A percentile compares a stretch with the other conserved stretches of the same genome.
Conservation (phyloP, 1,140 invertebrate genomes). For the Andrena cerasifolii region DNA sequence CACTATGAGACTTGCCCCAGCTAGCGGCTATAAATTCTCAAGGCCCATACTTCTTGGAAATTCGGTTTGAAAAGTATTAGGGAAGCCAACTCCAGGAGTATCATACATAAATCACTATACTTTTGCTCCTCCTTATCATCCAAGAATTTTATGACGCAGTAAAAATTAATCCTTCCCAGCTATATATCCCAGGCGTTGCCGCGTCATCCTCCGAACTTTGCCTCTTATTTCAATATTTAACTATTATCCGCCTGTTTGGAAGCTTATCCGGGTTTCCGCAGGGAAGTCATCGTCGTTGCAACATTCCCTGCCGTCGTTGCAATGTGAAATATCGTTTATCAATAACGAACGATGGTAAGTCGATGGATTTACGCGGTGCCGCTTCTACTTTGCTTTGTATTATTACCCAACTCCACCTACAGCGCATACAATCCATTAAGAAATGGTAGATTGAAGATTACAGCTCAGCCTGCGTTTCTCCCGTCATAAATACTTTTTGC, state of each 20-base stretch:
- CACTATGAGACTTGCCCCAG: not conserved
- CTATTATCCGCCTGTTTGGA: not conserved
- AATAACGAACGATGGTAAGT: not conserved
- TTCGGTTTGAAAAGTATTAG: conserved; percentile 51
- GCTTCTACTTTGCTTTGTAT: not conserved
- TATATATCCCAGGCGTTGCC: not conserved
- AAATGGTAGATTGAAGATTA: not conserved
- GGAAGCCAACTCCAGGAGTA: conserved; percentile 26
- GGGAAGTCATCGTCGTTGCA: not conserved
- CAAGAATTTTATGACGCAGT: conserved; percentile 36
- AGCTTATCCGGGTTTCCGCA: too few relatives aligned
- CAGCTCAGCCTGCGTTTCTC: too few relatives aligned
- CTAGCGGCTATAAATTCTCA: conserved; percentile 26
- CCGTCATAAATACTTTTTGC: too few relatives aligned
- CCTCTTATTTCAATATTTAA: conserved; percentile 31
- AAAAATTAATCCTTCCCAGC: conserved; percentile 42
- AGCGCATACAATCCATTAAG: not conserved
- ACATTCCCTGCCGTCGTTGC: not conserved
- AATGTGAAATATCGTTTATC: not conserved
- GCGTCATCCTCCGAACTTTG: conserved; percentile 11
- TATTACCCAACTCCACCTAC: not conserved
- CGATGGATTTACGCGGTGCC: not conserved
- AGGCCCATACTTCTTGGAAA: conserved; percentile 37
- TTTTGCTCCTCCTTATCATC: conserved; percentile 37
- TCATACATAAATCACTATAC: conserved; percentile 49